Percentiles rank a stretch among this genome's conserved stretches.
These are phyloP conservation scores for Sinelater perroti DNA, from an alignment of 2,888 invertebrate genomes.

Conservation along the genomic window DNA sequence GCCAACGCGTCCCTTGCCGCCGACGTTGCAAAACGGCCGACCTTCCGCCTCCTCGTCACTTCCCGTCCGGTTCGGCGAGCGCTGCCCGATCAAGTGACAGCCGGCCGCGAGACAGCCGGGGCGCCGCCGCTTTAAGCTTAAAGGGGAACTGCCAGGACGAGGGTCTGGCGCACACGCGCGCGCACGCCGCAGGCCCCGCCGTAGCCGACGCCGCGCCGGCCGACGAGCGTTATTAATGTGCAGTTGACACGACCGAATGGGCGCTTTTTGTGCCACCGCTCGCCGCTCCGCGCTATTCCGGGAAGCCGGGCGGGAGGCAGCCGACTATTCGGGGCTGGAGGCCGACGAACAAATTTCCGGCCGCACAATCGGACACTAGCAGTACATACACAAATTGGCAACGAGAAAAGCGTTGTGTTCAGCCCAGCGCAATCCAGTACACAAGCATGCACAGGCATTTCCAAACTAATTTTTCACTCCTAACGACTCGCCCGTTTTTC, in stretches of 20 bases:
- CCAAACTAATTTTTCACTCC: not conserved
- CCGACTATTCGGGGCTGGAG: not conserved
- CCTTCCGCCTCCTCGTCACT: no score
- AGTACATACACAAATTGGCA: no score
- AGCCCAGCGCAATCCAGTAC: no score
- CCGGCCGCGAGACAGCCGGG: conserved; percentile 27
- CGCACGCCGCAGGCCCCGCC: conserved; percentile 26
- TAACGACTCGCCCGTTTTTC: not conserved
- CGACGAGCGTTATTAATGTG: conserved; percentile 40
- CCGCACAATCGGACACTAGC: no score
- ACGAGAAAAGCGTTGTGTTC: no score
- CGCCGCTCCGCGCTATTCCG: not conserved
- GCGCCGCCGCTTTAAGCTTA: conserved; percentile 31
- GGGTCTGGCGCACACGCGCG: conserved; percentile 21
- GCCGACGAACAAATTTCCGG: no score
- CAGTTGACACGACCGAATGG: conserved; percentile 36
- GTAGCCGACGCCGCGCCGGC: conserved; percentile 20
- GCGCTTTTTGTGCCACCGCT: conserved; percentile 12
- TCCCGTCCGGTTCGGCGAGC: no score
- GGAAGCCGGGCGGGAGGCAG: conserved; percentile 6
- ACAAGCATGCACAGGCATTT: no score
- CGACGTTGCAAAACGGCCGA: no score
- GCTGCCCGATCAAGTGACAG: conserved; percentile 29
- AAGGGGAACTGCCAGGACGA: conserved; percentile 29
- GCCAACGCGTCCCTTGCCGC: no score